Evolutionary conservation across 1,140 invertebrate genomes (phyloP).

Genomic region (Zelostemma sp.): DNA sequence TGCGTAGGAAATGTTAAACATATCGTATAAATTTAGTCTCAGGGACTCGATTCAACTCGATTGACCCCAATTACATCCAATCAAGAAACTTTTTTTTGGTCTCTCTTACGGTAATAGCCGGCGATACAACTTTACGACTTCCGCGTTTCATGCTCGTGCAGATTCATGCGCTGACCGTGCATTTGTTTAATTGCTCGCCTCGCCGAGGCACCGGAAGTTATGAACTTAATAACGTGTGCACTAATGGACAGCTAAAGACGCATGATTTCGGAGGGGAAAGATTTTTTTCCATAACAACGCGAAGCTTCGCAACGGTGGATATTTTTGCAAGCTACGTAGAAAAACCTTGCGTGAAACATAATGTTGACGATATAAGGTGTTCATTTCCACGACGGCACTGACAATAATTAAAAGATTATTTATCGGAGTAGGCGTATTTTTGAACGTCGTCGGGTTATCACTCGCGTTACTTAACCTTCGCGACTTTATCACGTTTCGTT

Average conservation of each 20-base stretch:
- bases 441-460: not conserved
- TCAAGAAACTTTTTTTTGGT: not conserved
- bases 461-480: not conserved
- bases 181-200: not conserved
- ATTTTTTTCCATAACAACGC: too few relatives aligned
- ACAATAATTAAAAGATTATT: not conserved
- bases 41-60: not conserved
- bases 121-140: not conserved
- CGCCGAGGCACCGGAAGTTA: slow-evolving; percentile 14
- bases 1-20: not conserved
- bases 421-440: not conserved
- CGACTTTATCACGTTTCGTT: not conserved
- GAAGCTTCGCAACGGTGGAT: too few relatives aligned
- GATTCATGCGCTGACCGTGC: slow-evolving; percentile 1
- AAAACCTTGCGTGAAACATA: too few relatives aligned
- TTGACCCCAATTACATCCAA: not conserved
- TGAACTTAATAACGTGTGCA: slow-evolving; percentile 45
- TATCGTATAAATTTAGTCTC: not conserved
- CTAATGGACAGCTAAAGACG: slow-evolving; percentile 39
- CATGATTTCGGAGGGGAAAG: too few relatives aligned
- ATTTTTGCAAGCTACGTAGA: too few relatives aligned
- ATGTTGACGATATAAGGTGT: too few relatives aligned
- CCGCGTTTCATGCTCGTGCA: not conserved
- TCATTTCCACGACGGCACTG: not conserved
- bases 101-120: not conserved